Evolutionary conservation across 2,888 invertebrate genomes (phyloP), one percentile per base, ranked within the genome.

Genomic region (Pseudoips prasinana): DNA sequence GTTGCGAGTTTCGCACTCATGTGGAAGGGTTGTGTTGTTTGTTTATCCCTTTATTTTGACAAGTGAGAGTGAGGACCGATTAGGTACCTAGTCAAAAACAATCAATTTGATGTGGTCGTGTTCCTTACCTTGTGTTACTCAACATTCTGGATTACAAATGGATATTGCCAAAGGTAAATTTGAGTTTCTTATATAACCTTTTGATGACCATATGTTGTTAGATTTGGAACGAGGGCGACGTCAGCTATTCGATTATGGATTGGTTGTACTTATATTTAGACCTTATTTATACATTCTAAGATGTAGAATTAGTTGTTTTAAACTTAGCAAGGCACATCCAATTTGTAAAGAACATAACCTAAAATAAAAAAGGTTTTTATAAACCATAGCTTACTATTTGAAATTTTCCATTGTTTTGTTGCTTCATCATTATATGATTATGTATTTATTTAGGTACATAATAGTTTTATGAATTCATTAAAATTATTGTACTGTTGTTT

Each of bases 1-100:
- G 79, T 78, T 66, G 78, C 73, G 73, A 70, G 73, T 72, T 76
- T 77, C 73, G 79, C 78, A 73, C 78, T 80, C 80, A 72, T 68
- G 72, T 67, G 49, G 64, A 63, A 60, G 58, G 64, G 70, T 75
- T 61, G 73, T 73, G 73, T 69, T 62, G 63, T 64, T 64, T 60
- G 51, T 64, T 56, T 64, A 56, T 65, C 40, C 49, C 58, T 59
- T 61, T 59, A 43, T 39, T 54, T 65, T 64, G 64, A 56, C 48
- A 60, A 72, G 69, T 77, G 70, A 67, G 60, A 73, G 73, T 77
- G 77, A 53, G 57, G 49, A 64, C 43, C 25, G 24, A 10, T 64
- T 38, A 44, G 40, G 39, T 58, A 46, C 50, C 42, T 51, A 55
- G 48, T 41, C 33, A 34, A 46, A 42, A 48, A 63, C 47, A 57